Base-by-base conservation (phyloP, 2,888 invertebrate species). In the Chloromyia formosa region DNA sequence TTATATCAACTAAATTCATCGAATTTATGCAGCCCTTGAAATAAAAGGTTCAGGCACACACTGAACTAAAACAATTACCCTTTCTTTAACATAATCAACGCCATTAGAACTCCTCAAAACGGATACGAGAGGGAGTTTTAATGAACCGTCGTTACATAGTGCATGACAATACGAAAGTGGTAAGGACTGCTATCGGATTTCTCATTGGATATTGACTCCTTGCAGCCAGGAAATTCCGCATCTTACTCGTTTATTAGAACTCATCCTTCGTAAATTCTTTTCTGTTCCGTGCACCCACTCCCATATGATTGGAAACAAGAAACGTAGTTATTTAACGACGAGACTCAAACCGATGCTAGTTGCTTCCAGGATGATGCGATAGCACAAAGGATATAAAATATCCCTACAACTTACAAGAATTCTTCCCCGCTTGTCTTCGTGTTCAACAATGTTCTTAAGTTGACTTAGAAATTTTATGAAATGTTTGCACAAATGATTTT, bases 381-480 rank as follows among this genome's bases (percentile, higher is more conserved):
- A 12, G 56, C 12, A 12, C 12, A 35, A 35, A 58, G 20, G 56
- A 10, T 58, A 20, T 10, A 22, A 22, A 58, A 10, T 58, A 20
- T 12, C 10, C 16, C 56, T n/a, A n/a, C 12, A 49, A n/a, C 49
- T 49, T 49, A n/a, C 49, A 49, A 49, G 49, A n/a, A 49, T n/a
- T n/a, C 49, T 10, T 7, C 12, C 12, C 49, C 16, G 27, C 27
- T 35, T 7, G 27, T 22, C 56, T 18, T 10, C 16, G 18, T 20
- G 56, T 58, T 20, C 20, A 58, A 58, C 56, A 58, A 16, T 58
- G 56, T 18, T 58, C 56, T n/a, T 22, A 22, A 58, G 56, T 58
- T 58, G 56, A 58, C 56, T 58, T 58, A 58, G 56, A 58, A 58
- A 58, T 58, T 58, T 58, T 58, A 58, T 58, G 56, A 58, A 20